Percentiles rank a stretch among this genome's conserved stretches.
Conservation (phyloP, 2,797 vertebrate species). For the Arrhamphus sclerolepis region DNA sequence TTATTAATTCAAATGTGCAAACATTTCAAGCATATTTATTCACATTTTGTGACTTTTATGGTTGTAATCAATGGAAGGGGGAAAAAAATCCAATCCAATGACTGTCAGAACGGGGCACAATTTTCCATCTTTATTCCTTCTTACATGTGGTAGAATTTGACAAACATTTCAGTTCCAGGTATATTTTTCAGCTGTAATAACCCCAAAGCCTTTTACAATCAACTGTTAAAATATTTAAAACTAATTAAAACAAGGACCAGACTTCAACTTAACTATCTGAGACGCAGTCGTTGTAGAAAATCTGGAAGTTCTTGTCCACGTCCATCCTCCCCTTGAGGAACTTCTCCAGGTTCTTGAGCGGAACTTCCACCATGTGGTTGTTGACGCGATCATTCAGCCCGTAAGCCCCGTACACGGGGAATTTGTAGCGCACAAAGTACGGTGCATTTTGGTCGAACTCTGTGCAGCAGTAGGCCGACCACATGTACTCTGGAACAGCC, state of each 20-base stretch:
- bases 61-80: too few species aligned
- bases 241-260: not conserved
- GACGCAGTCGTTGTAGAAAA: conserved; percentile 80
- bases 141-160: conserved; percentile 5
- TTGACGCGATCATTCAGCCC: conserved; percentile 74
- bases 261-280: conserved; percentile 46
- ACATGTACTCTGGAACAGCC: conserved; percentile 76
- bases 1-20: too few species aligned
- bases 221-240: conserved; percentile 6
- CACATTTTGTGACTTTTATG: too few species aligned
- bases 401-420: conserved; percentile 74
- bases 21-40: too few species aligned
- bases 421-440: conserved; percentile 77
- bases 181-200: conserved; percentile 9
- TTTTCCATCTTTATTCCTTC: conserved; percentile 30
- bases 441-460: conserved; percentile 78
- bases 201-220: not conserved
- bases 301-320: conserved; percentile 80
- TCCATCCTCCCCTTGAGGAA: conserved; percentile 78
- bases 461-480: conserved; percentile 79
- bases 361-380: conserved; percentile 77
- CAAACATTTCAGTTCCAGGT: not conserved
- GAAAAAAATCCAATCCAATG: not conserved
- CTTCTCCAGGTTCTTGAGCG: conserved; percentile 77
- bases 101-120: not conserved